These are phyloP conservation scores for Lanius ludovicianus DNA, from an alignment of 2,113 vertebrate genomes.

Conservation along the genomic window DNA sequence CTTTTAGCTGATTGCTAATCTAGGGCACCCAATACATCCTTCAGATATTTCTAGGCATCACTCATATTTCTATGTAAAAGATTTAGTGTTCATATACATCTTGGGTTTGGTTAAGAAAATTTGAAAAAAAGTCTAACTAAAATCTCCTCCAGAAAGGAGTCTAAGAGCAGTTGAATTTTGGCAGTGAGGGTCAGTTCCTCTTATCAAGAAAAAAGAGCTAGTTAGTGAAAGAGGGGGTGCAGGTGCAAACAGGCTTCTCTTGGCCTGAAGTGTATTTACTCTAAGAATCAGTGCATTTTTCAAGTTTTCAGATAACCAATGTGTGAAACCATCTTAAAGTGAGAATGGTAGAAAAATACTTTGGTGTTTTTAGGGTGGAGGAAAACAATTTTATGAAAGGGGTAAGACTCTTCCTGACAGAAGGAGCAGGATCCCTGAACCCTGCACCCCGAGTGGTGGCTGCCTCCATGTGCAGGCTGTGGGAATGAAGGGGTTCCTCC, in stretches of 20 bases:
- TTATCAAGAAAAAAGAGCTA: neutral
- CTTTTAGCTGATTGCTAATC: neutral
- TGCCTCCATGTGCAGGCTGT: accelerated
- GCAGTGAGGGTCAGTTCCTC: neutral
- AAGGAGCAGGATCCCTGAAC: neutral
- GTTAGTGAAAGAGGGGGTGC: neutral
- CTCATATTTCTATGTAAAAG: neutral
- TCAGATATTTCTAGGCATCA: neutral
- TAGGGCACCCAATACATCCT: neutral
- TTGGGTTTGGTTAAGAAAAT: neutral
- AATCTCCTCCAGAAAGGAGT: neutral
- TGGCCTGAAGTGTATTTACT: neutral
- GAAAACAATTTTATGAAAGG: neutral
- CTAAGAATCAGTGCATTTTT: neutral
- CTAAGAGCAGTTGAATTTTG: neutral
- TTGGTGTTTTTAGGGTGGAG: neutral
- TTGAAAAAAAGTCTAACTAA: neutral
- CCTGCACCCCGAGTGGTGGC: neutral
- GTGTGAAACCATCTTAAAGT: neutral
- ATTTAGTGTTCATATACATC: neutral
- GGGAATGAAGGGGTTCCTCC: neutral
- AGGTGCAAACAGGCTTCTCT: neutral
- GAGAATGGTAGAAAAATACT: neutral
- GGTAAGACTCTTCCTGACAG: neutral
- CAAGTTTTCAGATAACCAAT: neutral